Evolutionary conservation across 2,888 invertebrate species (phyloP).

Genomic region (Meiosimyza decipiens): DNA sequence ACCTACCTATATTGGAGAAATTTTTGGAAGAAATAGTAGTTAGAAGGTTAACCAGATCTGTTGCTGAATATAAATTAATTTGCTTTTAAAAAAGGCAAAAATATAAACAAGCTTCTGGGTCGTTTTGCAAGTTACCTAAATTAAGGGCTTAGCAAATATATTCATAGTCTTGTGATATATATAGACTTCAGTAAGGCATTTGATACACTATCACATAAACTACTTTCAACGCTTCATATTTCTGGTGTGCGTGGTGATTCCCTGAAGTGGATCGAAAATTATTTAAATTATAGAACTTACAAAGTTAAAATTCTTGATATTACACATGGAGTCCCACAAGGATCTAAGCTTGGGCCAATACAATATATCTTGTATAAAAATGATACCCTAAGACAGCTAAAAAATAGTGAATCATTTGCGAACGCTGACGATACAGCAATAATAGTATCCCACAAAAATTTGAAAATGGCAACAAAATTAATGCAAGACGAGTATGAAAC

Average conservation of each 20-base stretch:
- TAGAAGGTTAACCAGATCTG: constrained; percentile 15
- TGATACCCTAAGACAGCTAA: constrained; percentile 6
- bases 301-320: background rate
- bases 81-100: constrained; percentile 18
- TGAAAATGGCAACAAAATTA: constrained; percentile 6
- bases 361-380: constrained; percentile 26
- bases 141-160: constrained; percentile 15
- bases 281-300: constrained; percentile 11
- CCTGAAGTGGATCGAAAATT: constrained; percentile 24
- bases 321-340: constrained; percentile 16
- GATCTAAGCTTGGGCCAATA: constrained; percentile 22
- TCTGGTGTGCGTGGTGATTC: background rate
- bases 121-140: constrained; percentile 18
- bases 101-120: constrained; percentile 17
- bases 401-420: constrained; percentile 14
- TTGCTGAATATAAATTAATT: constrained; percentile 21
- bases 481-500: constrained; percentile 16
- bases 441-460: constrained; percentile 21
- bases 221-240: background rate
- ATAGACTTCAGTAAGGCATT: constrained; percentile 36
- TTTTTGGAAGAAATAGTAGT: constrained; percentile 34
- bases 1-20: constrained; percentile 24
- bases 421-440: constrained; percentile 30
- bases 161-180: constrained; percentile 12
- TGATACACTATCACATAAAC: constrained; percentile 24